Conservation (phyloP, 2,797 vertebrate genomes). For the Anguilla anguilla region DNA sequence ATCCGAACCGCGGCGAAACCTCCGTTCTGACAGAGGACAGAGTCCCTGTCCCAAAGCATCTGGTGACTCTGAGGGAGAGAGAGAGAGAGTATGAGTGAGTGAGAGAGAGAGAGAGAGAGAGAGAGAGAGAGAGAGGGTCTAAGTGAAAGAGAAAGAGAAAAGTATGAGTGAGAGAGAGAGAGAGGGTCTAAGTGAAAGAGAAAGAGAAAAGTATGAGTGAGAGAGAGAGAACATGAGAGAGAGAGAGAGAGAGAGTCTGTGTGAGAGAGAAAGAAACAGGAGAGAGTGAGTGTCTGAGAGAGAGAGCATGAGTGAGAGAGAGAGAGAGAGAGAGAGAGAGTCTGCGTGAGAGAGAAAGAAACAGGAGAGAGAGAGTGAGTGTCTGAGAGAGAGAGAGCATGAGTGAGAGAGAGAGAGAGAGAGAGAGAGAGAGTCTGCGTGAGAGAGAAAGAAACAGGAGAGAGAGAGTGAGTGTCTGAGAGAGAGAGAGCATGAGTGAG, state of each 20-base stretch:
- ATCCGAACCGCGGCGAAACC: not conserved
- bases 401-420: not conserved
- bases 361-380: not conserved
- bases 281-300: not conserved
- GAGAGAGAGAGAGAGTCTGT: not conserved
- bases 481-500: too few species aligned
- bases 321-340: not conserved
- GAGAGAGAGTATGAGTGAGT: not conserved
- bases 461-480: too few species aligned
- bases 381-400: too few species aligned
- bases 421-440: too few species aligned
- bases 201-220: not conserved
- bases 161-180: not conserved
- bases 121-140: not conserved
- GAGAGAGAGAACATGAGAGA: not conserved
- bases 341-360: too few species aligned
- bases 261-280: not conserved
- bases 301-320: not conserved
- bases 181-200: not conserved
- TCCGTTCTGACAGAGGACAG: conserved; percentile 4
- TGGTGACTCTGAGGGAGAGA: conserved; percentile 1
- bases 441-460: not conserved
- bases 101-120: not conserved
- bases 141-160: conserved; percentile 2
- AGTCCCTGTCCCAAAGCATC: conserved; percentile 10